Evolutionary conservation across 92 coral and sea anemone genomes (phyloP), one percentile per base, ranked within the genome.

Genomic region (Heteractis magnifica): DNA sequence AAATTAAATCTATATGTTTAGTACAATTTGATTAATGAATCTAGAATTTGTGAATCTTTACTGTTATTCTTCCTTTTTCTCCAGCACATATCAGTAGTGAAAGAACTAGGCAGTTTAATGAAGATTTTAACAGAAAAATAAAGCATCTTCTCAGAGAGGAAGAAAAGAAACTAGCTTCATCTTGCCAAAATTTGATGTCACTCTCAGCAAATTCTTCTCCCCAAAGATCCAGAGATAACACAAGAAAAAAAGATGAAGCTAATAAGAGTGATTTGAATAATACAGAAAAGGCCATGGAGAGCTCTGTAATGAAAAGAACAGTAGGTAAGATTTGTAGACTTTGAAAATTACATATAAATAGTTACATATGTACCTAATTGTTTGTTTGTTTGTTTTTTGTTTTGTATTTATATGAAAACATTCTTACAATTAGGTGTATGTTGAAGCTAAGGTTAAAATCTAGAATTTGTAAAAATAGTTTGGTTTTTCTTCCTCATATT

Each of bases 71-170:
- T 14, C n/a, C 16, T 1, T 73, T 71, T 48, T 71, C 10, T 44
- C 18, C 5, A 49, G 26, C 77, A 65, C 23, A 8, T 18, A 50
- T 71, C 51, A 81, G 82, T 50, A 23, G 73, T 71, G 77, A 51
- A 68, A 70, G 70, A 20, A 68, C 51, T 60, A 71, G 56, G 52
- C 15, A 81, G 18, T 81, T 81, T 81, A 70, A 81, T 64, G 68
- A 68, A 49, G 84, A 55, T 52, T 81, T 81, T 51, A 70, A 81
- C 60, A 68, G 16, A 8, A 68, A 74, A 20, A 75, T 81, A 51
- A 21, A 51, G n/a, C 53, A 55, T 8, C 84, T 81, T 21, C 56
- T 81, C 15, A 48, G 48, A 70, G 83, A 79, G 14, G 48, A 49
- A 13, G 34, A 15, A 16, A n/a, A 58, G 8, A 12, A 65, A 51